Evolutionary conservation across 2,888 invertebrate species (phyloP).

Genomic region (Neoscelio sp.): DNA sequence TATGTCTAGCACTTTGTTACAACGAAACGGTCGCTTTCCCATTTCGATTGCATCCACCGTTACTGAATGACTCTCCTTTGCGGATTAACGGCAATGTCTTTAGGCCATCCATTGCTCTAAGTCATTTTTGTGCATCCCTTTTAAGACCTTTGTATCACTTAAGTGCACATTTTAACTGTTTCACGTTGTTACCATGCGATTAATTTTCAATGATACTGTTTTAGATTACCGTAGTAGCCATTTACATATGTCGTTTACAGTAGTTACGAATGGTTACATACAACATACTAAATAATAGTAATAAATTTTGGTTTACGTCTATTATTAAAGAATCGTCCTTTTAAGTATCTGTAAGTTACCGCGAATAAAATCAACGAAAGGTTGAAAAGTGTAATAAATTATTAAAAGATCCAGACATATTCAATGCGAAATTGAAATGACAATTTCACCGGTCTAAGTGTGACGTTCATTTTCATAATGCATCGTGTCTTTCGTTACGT

Average conservation of each 20-base stretch:
- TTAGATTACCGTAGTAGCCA: no score
- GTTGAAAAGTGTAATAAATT: no score
- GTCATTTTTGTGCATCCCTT: constrained; percentile 54
- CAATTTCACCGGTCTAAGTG: no score
- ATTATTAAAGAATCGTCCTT: no score
- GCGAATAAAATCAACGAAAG: no score
- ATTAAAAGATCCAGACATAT: no score
- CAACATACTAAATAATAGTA: no score
- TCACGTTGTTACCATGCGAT: constrained; percentile 36
- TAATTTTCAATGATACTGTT: constrained; percentile 18
- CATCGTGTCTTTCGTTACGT: constrained; percentile 54
- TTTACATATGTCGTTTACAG: no score
- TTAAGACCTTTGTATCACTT: constrained; percentile 50
- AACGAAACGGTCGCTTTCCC: constrained; percentile 63
- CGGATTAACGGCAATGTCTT: constrained; percentile 54
- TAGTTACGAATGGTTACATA: no score
- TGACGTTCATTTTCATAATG: constrained; percentile 27
- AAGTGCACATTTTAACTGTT: not conserved
- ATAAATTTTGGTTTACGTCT: no score
- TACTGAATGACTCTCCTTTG: constrained; percentile 55
- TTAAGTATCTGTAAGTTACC: no score
- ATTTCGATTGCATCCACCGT: constrained; percentile 60
- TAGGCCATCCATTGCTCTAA: constrained; percentile 41
- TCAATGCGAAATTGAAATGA: no score
- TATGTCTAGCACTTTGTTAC: constrained; percentile 54